Percentiles rank a stretch among this genome's conserved stretches.
Conservation (phyloP, 2,888 invertebrate genomes). For the Chloroclystis v-ata region DNA sequence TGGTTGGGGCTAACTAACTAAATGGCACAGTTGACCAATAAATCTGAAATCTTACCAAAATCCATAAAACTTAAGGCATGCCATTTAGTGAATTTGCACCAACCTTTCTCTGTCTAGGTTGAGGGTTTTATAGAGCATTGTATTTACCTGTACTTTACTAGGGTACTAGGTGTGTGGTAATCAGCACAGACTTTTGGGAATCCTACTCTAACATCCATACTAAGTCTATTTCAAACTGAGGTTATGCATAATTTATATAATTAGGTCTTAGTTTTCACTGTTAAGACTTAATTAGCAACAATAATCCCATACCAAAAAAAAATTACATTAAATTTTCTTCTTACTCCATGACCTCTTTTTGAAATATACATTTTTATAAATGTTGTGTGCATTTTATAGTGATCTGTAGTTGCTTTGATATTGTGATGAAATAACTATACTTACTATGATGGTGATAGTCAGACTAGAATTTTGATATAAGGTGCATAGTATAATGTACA, state of each 20-base stretch:
- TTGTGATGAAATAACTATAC: slow-evolving; percentile 25
- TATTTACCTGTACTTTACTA: slow-evolving; percentile 19
- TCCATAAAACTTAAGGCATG: neutral
- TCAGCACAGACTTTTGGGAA: neutral
- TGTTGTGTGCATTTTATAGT: slow-evolving; percentile 19
- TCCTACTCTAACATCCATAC: neutral
- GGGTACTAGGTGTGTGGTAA: slow-evolving; percentile 8
- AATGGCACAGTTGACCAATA: neutral
- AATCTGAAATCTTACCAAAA: no score
- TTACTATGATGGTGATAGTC: slow-evolving; percentile 28
- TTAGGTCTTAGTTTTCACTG: no score
- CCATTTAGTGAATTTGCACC: neutral
- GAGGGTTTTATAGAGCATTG: slow-evolving; percentile 11
- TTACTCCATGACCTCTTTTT: no score
- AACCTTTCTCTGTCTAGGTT: slow-evolving; percentile 7
- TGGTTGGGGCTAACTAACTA: neutral
- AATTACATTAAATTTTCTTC: no score
- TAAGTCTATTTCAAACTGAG: no score
- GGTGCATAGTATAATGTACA: slow-evolving; percentile 25
- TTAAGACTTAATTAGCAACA: no score
- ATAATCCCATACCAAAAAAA: no score
- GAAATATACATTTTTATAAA: no score
- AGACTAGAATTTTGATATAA: slow-evolving; percentile 26
- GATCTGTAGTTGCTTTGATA: slow-evolving; percentile 19
- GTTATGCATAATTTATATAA: no score